phyloP scores from a whole-genome alignment of 1,140 invertebrate species.

The Caenorhabditis briggsae region DNA sequence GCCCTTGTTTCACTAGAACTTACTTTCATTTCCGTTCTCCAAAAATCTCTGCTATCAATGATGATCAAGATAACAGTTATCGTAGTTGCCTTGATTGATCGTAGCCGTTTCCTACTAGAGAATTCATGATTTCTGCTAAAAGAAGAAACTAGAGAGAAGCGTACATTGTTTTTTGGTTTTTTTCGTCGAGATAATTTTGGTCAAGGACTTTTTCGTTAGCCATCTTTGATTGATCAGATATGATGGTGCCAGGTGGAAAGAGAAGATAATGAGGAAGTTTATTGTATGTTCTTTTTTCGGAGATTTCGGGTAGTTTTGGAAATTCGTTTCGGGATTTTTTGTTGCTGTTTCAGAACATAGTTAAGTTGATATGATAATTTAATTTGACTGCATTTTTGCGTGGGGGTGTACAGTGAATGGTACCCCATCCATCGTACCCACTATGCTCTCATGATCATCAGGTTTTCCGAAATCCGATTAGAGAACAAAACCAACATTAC shows the following conservation, averaged over 20 bases:
- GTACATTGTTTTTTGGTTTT: slow-evolving; percentile 17
- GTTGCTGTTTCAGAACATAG: too few relatives aligned
- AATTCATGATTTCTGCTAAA: slow-evolving; percentile 12
- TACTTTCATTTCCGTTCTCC: neutral
- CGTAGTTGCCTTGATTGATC: neutral
- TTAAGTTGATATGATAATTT: too few relatives aligned
- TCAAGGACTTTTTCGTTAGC: slow-evolving; percentile 40
- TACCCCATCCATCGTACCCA: too few relatives aligned
- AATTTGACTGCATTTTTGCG: too few relatives aligned
- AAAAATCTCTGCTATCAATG: neutral
- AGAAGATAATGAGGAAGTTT: slow-evolving; percentile 9
- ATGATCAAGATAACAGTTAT: neutral
- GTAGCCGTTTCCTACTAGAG: neutral
- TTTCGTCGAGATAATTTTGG: neutral
- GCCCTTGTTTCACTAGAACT: neutral
- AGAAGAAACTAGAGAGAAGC: slow-evolving; percentile 26
- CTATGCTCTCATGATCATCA: too few relatives aligned
- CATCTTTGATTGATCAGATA: neutral
- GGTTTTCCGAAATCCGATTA: too few relatives aligned
- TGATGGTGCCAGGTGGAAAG: slow-evolving; percentile 19
- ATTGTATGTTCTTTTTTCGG: neutral
- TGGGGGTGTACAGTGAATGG: too few relatives aligned
- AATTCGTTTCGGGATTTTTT: neutral
- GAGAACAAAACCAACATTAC: too few relatives aligned
- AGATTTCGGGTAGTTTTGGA: neutral